Conservation (phyloP, 2,113 vertebrate genomes). For the Gnathonemus echidnorhynchus region DNA sequence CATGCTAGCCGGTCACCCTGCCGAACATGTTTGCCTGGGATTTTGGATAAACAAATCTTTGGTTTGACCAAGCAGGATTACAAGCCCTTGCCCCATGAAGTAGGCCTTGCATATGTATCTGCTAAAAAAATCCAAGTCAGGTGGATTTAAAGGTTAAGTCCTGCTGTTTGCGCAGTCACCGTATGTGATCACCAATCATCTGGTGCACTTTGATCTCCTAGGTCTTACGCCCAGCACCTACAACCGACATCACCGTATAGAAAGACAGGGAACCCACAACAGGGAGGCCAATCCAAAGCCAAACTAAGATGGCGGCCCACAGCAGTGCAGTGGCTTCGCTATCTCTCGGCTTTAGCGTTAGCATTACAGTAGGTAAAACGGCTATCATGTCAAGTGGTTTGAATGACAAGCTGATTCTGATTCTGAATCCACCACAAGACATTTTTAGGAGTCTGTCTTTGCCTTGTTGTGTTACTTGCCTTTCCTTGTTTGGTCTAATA, state of each 20-base stretch:
- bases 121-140: not conserved
- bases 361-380: no score
- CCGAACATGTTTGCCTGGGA: not conserved
- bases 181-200: not conserved
- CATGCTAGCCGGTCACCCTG: not conserved
- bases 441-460: not conserved
- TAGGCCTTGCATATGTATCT: not conserved
- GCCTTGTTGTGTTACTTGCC: not conserved
- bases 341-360: no score
- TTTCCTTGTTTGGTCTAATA: not conserved
- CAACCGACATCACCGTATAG: not conserved
- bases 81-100: not conserved
- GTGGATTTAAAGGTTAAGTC: not conserved
- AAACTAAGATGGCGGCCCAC: no score
- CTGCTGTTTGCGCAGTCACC: not conserved
- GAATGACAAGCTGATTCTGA: no score
- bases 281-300: not conserved
- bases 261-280: not conserved
- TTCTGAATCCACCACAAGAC: not conserved
- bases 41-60: not conserved
- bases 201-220: not conserved
- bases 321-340: no score
- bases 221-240: not conserved
- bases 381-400: no score
- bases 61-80: not conserved